These are phyloP conservation scores for Erpornis zantholeuca DNA, from an alignment of 2,113 vertebrate species.

Conservation along the genomic window DNA sequence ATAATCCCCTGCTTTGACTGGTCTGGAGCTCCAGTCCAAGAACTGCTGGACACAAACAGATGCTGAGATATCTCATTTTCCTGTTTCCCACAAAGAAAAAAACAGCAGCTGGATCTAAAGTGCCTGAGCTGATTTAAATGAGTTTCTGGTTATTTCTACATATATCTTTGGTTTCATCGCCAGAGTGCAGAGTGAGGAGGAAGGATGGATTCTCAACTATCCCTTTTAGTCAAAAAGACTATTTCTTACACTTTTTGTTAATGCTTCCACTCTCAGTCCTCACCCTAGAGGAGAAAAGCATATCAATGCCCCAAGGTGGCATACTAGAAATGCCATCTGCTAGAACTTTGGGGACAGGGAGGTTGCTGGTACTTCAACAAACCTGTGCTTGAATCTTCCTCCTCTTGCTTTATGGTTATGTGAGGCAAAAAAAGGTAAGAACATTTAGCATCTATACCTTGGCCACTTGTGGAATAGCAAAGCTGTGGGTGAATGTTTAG, in stretches of 20 bases:
- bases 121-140: not conserved
- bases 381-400: not conserved
- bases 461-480: not conserved
- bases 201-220: not conserved
- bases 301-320: not conserved
- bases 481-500: not conserved
- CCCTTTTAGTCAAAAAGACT: not conserved
- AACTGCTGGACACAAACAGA: conserved; percentile 32
- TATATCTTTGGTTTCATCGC: not conserved
- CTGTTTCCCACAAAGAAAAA: conserved; percentile 57
- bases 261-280: not conserved
- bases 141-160: conserved; percentile 15
- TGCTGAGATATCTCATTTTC: conserved; percentile 52
- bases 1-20: not conserved
- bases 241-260: not conserved
- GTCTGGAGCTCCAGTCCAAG: not conserved
- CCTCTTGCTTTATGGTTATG: not conserved
- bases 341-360: not conserved
- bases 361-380: not conserved
- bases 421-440: conserved; percentile 22
- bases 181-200: not conserved
- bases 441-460: not conserved
- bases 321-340: not conserved
- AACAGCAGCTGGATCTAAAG: conserved; percentile 40
- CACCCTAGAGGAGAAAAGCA: not conserved